These are phyloP conservation scores for Pantherophis alleghaniensis DNA, from an alignment of 2,797 vertebrate species.

Conservation along the genomic window DNA sequence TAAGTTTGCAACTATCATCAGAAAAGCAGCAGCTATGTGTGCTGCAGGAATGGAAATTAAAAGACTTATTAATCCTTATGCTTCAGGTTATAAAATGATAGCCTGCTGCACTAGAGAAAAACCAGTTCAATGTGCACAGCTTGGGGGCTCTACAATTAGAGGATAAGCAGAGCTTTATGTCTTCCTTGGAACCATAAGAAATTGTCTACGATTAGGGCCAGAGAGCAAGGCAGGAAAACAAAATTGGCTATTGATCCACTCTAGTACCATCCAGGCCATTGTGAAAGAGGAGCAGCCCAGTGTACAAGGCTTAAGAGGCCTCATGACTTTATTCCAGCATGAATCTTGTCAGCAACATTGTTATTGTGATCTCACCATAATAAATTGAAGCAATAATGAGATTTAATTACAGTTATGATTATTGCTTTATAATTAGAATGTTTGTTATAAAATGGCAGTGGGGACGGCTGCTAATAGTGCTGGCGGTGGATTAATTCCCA, in stretches of 20 bases:
- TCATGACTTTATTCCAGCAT: not conserved
- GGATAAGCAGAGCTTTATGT: slow-evolving; percentile 3
- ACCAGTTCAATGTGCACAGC: slow-evolving; percentile 20
- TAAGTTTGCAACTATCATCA: not conserved
- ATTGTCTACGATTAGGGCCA: not conserved
- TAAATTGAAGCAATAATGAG: slow-evolving; percentile 30
- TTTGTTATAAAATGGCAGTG: slow-evolving; percentile 41
- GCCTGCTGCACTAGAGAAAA: slow-evolving; percentile 19
- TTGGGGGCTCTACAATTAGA: slow-evolving; percentile 15
- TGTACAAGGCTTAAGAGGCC: not conserved
- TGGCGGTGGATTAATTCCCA: slow-evolving; percentile 6
- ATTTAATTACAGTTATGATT: slow-evolving; percentile 32
- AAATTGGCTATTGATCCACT: slow-evolving; percentile 8
- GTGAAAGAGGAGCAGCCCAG: not conserved
- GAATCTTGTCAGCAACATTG: slow-evolving; percentile 19
- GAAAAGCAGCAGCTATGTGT: not conserved
- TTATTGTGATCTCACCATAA: slow-evolving; percentile 17
- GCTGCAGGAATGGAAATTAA: slow-evolving; percentile 26
- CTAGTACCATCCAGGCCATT: not conserved
- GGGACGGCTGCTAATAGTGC: not conserved
- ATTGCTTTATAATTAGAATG: slow-evolving; percentile 32
- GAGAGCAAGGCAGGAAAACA: not conserved
- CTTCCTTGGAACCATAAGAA: slow-evolving; percentile 1
- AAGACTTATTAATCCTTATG: slow-evolving; percentile 34
- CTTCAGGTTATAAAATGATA: slow-evolving; percentile 19